Conservation (phyloP, 2,797 vertebrate genomes). For the Lacerta viridis region DNA sequence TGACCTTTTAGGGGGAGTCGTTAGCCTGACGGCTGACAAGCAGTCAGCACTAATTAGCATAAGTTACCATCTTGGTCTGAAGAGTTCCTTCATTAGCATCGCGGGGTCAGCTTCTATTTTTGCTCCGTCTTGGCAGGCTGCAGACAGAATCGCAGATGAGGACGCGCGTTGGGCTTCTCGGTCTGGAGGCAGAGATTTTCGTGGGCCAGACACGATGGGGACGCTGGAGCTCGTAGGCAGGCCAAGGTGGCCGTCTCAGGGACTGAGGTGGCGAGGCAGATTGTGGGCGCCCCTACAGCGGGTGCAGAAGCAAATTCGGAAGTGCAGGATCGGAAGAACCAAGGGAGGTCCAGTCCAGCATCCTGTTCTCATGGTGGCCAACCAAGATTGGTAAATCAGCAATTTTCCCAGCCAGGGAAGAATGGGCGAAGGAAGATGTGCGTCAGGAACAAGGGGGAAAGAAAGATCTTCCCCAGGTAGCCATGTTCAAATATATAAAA, state of each 20-base stretch:
- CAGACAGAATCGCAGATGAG: slow-evolving; percentile 52
- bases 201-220: fast-evolving
- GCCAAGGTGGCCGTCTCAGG: no score
- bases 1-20: slow-evolving; percentile 60
- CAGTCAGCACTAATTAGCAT: slow-evolving; percentile 69
- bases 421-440: no score
- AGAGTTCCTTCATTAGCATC: slow-evolving; percentile 58
- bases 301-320: no score
- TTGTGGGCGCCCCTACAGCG: background rate
- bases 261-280: background rate
- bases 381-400: no score
- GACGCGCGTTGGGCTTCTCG: background rate
- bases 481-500: no score
- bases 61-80: slow-evolving; percentile 62
- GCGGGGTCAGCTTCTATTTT: slow-evolving; percentile 50
- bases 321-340: no score
- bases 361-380: no score
- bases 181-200: background rate
- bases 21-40: slow-evolving; percentile 67
- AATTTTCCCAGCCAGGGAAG: no score
- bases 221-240: no score
- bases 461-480: no score
- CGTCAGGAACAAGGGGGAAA: no score
- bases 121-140: slow-evolving; percentile 44
- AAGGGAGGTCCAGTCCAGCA: no score